Percentiles rank a stretch among this genome's conserved stretches.
These are phyloP conservation scores for Catalaphyllia jardinei DNA, from an alignment of 64 coral and sea anemone species.

Conservation along the genomic window DNA sequence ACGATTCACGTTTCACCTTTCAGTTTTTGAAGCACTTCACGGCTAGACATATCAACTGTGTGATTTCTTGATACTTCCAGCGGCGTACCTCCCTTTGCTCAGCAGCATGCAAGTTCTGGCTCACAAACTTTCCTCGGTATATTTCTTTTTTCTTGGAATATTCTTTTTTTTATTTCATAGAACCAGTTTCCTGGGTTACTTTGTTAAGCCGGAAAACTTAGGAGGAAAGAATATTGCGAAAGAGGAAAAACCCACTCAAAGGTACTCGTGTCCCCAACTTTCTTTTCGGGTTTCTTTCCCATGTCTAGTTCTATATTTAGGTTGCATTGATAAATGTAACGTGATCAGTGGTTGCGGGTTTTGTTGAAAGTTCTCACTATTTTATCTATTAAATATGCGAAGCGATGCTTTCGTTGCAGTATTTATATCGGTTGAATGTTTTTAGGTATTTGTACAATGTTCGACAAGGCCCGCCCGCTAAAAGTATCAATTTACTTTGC, in stretches of 20 bases:
- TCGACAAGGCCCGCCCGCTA: slow-evolving; percentile 1
- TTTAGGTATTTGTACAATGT: neutral
- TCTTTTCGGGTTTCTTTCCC: slow-evolving; percentile 15
- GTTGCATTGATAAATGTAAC: neutral
- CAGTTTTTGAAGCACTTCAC: too few species aligned
- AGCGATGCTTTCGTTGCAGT: neutral
- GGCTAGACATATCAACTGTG: too few species aligned
- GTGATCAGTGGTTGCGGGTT: neutral
- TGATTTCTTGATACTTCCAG: neutral
- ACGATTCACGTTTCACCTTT: too few species aligned
- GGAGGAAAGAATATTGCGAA: neutral
- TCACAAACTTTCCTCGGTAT: slow-evolving; percentile 3
- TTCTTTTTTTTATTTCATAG: neutral
- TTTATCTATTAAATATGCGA: neutral
- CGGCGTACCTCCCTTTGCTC: neutral
- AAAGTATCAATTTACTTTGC: slow-evolving; percentile 5
- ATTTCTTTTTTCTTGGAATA: slow-evolving; percentile 4
- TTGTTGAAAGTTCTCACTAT: slow-evolving; percentile 1
- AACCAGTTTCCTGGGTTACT: neutral
- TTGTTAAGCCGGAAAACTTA: neutral
- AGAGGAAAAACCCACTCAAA: neutral
- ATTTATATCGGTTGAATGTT: neutral
- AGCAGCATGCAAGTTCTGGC: neutral
- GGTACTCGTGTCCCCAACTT: neutral
- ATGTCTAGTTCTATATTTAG: neutral